Percentiles rank a stretch among this genome's conserved stretches.
phyloP scores from a whole-genome alignment of 2,113 vertebrate species.

The Dicrurus megarhynchus region DNA sequence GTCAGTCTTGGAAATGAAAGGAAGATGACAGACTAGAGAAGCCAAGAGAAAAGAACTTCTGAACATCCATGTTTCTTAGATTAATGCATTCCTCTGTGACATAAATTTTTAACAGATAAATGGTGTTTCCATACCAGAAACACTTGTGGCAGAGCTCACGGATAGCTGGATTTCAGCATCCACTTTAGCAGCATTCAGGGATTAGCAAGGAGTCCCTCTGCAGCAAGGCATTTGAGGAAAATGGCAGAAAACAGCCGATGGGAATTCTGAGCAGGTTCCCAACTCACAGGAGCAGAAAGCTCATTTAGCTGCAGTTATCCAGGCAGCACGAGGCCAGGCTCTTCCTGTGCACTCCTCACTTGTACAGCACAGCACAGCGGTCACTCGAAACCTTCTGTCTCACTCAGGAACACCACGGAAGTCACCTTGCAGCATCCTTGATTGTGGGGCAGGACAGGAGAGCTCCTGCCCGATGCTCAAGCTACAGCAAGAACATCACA shows the following conservation, averaged over 20 bases:
- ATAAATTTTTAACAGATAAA: background rate
- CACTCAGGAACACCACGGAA: background rate
- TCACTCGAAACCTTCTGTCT: background rate
- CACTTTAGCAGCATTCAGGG: background rate
- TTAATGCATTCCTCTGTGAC: background rate
- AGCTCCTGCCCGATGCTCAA: fast-evolving
- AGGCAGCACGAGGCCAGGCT: background rate
- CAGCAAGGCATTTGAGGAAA: background rate
- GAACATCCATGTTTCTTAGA: background rate
- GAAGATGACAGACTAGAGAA: background rate
- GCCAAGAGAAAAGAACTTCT: background rate
- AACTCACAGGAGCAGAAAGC: background rate
- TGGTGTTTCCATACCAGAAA: background rate
- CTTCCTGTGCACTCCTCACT: background rate
- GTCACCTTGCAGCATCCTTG: background rate
- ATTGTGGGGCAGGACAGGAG: background rate
- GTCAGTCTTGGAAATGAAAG: background rate
- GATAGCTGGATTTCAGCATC: background rate
- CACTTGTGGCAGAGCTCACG: background rate
- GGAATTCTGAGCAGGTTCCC: background rate
- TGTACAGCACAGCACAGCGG: background rate
- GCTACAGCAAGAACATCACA: background rate
- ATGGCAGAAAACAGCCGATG: background rate
- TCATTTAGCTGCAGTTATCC: background rate
- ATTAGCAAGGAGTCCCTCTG: background rate